Conservation (phyloP, 2,113 vertebrate genomes). For the Brienomyrus longianalis region DNA sequence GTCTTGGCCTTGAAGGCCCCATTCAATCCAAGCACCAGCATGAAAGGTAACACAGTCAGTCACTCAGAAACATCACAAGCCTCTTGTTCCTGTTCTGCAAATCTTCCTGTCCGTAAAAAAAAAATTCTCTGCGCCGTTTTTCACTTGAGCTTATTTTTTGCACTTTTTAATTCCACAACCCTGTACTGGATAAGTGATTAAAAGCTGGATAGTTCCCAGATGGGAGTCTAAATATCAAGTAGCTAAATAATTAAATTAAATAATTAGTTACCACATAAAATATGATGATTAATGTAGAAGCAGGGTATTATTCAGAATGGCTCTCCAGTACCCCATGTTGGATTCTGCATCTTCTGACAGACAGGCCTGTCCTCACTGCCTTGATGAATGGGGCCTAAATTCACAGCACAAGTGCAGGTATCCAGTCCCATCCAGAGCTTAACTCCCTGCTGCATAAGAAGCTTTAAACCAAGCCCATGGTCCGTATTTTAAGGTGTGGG, state of each 20-base stretch:
- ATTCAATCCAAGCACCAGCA: neutral
- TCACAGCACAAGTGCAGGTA: neutral
- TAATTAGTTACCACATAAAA: neutral
- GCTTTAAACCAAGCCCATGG: neutral
- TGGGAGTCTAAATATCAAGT: neutral
- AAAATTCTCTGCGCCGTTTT: neutral
- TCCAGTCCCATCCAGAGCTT: neutral
- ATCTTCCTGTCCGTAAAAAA: neutral
- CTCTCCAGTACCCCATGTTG: neutral
- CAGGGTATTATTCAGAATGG: neutral
- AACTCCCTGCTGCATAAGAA: neutral
- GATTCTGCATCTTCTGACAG: neutral
- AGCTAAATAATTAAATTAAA: neutral
- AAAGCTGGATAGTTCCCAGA: neutral
- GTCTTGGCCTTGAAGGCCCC: neutral
- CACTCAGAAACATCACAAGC: neutral
- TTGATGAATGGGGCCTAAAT: neutral
- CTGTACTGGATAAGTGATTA: neutral
- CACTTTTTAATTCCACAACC: neutral
- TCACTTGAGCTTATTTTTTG: neutral
- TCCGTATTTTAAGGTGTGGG: neutral
- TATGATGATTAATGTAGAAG: neutral
- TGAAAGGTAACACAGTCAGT: neutral
- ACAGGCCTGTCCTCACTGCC: neutral
- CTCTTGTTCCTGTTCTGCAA: neutral